These are phyloP conservation scores for Archips crataeganus DNA, from an alignment of 2,888 invertebrate species.

Conservation along the genomic window DNA sequence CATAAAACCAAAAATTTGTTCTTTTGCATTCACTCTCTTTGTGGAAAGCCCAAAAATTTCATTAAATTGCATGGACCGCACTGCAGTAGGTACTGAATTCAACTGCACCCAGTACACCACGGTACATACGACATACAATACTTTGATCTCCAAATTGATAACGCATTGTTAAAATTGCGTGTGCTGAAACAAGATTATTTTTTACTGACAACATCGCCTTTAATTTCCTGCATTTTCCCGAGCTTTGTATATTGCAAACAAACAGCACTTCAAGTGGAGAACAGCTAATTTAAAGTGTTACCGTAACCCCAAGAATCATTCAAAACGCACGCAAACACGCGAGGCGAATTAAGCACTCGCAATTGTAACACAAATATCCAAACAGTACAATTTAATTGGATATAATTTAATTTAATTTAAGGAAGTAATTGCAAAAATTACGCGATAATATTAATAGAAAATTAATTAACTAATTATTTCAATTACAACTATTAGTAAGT, in stretches of 20 bases:
- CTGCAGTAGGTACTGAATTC: constrained; percentile 47
- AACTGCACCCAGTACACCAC: constrained; percentile 48
- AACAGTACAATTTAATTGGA: constrained; percentile 3
- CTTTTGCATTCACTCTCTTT: constrained; percentile 55
- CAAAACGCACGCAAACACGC: constrained; percentile 81
- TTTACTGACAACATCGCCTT: not conserved
- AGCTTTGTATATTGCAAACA: constrained; percentile 68
- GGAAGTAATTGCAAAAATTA: not conserved
- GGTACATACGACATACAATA: not conserved
- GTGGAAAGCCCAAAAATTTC: constrained; percentile 77
- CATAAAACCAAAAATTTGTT: not conserved
- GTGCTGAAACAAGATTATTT: not conserved
- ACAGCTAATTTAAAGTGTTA: constrained; percentile 83
- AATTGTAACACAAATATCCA: constrained; percentile 16
- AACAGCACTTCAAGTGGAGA: constrained; percentile 78
- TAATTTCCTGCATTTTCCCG: constrained; percentile 73
- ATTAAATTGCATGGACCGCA: constrained; percentile 67
- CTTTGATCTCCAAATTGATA: constrained; percentile 14
- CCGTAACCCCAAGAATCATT: constrained; percentile 69
- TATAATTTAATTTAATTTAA: not conserved
- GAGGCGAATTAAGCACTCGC: constrained; percentile 51
- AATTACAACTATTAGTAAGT: too few relatives aligned
- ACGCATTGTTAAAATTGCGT: not conserved
- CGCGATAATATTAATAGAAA: not conserved
- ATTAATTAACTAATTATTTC: too few relatives aligned